Base-by-base conservation (phyloP, 23 tunicate species). In the Trididemnum clinides region DNA sequence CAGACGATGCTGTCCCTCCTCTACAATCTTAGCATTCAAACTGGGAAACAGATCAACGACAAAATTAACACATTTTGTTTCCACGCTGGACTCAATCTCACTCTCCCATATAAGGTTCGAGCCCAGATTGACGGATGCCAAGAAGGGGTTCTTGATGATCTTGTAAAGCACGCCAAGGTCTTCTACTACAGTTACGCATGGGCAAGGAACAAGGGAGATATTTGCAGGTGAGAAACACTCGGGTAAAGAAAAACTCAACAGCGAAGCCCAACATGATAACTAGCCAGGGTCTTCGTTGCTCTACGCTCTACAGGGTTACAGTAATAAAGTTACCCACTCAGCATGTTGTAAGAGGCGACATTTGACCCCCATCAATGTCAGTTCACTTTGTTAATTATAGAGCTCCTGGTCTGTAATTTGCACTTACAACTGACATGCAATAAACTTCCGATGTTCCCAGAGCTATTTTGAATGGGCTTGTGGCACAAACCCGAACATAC, bases 41-140 rank as follows among this genome's bases (percentile, higher is more conserved):
- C 80, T 36, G 37, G 36, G 30, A 51, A 18, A 5, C 36, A 29
- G 36, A 22, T 28, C 15, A 78, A 51, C 66, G 27, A 50, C 21
- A 37, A 78, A 2, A 50, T 78, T 26, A 78, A 78, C 25, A 51
- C 80, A 1, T 83, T 83, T 35, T 83, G 87, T 32, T 83, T 69
- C 29, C 87, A 83, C 80, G 87, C 87, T 30, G 78, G 78, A 31
- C 80, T 83, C 26, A 34, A 51, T 21, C 79, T 83, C 30, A 65
- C 87, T 32, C 71, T 33, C 50, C 87, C 87, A 0, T 54, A 83
- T 30, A 25, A 66, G n/a, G 70, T 83, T 0, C 15, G 20, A 19
- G 30, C 50, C 30, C 33, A 70, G 10, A 10, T 83, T 0, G 44
- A 25, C 3, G 66, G 51, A 21, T 83, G 87, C 50, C 28, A 70